phyloP scores from a whole-genome alignment of 1,140 invertebrate species.

The Diabrotica virgifera region DNA sequence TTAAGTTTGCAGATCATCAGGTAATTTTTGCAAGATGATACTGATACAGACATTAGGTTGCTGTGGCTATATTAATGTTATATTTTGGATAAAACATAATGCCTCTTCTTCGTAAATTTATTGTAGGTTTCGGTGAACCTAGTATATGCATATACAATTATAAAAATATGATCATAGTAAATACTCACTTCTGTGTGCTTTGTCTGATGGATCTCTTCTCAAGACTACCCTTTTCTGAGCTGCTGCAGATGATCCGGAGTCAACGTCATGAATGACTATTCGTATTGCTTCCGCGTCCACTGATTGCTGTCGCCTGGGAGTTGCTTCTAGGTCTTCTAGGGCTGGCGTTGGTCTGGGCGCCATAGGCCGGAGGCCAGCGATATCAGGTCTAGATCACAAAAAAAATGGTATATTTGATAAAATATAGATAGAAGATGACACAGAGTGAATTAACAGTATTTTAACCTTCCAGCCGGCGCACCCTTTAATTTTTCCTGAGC shows the following conservation, averaged over 20 bases:
- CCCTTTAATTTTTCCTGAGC: too few species aligned
- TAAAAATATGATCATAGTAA: not conserved
- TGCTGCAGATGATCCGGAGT: constrained; percentile 62
- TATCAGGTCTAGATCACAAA: constrained; percentile 63
- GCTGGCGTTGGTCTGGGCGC: constrained; percentile 55
- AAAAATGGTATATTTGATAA: not conserved
- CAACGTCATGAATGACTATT: constrained; percentile 90
- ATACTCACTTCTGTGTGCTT: constrained; percentile 80
- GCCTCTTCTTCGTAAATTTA: too few species aligned
- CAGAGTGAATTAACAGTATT: too few species aligned
- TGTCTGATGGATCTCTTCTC: constrained; percentile 75
- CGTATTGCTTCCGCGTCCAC: constrained; percentile 88
- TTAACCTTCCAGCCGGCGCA: too few species aligned
- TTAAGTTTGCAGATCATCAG: too few species aligned
- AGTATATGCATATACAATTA: not conserved
- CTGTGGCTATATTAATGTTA: too few species aligned
- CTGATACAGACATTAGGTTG: too few species aligned
- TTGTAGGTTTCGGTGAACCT: too few species aligned
- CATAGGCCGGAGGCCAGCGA: constrained; percentile 63
- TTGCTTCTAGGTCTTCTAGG: constrained; percentile 57
- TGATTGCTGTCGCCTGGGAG: constrained; percentile 71
- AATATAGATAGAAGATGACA: too few species aligned
- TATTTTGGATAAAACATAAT: too few species aligned
- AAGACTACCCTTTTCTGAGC: constrained; percentile 72
- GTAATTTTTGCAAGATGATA: too few species aligned